These are phyloP conservation scores for Minunthozetes semirufus DNA, from an alignment of 2,888 invertebrate species.

Conservation along the genomic window DNA sequence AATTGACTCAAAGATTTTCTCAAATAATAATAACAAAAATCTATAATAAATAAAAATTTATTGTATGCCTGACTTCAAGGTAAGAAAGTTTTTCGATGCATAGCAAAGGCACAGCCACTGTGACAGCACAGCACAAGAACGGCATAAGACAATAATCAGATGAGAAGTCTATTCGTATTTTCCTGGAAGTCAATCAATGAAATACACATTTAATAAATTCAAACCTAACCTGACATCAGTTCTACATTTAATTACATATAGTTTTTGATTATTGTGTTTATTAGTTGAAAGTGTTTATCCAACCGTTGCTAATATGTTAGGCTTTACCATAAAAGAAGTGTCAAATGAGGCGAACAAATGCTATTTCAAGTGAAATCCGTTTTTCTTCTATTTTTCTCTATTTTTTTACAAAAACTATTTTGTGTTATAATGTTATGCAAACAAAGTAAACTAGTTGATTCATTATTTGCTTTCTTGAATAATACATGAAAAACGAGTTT, in stretches of 20 bases:
- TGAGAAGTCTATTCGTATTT: conserved; percentile 8
- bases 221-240: background rate
- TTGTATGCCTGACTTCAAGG: conserved; percentile 9
- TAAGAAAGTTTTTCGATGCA: conserved; percentile 16
- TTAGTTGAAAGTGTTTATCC: conserved; percentile 4
- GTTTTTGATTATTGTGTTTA: background rate
- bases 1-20: background rate
- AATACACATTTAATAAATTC: background rate
- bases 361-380: background rate
- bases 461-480: too few relatives aligned
- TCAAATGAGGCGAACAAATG: conserved; percentile 8
- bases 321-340: background rate
- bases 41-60: background rate
- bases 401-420: too few relatives aligned
- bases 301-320: background rate
- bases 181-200: conserved; percentile 15
- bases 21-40: background rate
- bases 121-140: too few relatives aligned
- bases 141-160: background rate
- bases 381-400: too few relatives aligned
- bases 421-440: too few relatives aligned
- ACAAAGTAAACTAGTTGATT: too few relatives aligned
- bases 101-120: too few relatives aligned
- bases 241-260: conserved; percentile 6
- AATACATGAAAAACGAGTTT: too few relatives aligned